These are phyloP conservation scores for Chelonus formosanus DNA, from an alignment of 2,888 invertebrate genomes.

Conservation along the genomic window DNA sequence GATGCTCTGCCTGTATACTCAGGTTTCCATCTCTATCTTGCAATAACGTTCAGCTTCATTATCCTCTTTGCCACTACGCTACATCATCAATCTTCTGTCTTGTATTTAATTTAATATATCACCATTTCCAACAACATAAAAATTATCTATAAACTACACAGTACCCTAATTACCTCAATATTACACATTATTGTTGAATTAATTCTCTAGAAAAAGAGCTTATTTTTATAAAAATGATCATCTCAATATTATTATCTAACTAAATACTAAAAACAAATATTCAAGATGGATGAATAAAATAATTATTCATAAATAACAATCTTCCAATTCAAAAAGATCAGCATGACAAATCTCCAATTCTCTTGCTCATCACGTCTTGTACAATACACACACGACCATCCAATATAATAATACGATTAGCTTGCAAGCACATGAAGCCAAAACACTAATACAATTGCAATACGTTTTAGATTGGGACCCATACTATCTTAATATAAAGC, in stretches of 20 bases:
- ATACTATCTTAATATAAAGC: too few species aligned
- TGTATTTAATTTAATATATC: conserved; percentile 8
- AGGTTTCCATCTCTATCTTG: conserved; percentile 3
- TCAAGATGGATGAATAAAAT: too few species aligned
- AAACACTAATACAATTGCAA: not conserved
- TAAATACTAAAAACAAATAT: too few species aligned
- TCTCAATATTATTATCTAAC: too few species aligned
- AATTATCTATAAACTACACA: conserved; percentile 1
- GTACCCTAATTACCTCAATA: too few species aligned
- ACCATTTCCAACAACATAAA: not conserved
- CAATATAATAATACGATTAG: conserved; percentile 28
- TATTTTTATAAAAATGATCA: too few species aligned
- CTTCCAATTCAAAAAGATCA: not conserved
- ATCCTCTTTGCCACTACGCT: conserved; percentile 8
- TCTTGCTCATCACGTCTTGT: conserved; percentile 24
- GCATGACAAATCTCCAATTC: not conserved
- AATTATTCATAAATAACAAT: not conserved
- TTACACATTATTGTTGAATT: too few species aligned
- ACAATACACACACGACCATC: conserved; percentile 26
- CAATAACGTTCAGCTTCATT: conserved; percentile 6
- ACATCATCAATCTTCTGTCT: conserved; percentile 19
- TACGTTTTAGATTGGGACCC: conserved; percentile 11
- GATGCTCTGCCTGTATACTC: conserved; percentile 13
- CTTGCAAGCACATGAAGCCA: not conserved
- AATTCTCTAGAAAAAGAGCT: too few species aligned